Base-by-base conservation (phyloP, 2,797 vertebrate species). In the Peromyscus melanophrys region DNA sequence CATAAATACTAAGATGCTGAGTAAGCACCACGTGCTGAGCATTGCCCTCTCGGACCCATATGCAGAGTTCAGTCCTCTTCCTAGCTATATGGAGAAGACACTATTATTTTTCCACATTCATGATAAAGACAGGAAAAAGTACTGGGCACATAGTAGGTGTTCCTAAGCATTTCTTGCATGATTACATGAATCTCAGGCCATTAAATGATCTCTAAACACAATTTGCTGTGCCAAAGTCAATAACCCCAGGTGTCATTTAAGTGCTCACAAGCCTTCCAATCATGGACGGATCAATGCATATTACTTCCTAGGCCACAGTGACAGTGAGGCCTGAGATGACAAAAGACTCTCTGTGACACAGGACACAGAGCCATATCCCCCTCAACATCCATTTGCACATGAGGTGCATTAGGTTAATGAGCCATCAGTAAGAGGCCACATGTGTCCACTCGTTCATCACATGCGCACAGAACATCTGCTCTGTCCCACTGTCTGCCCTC, bases 161-260 rank as follows among this genome's bases (percentile, higher is more conserved):
- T 87, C 21, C 52, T 73, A 49, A 89, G 34, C 57, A 80, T 71
- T 49, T 82, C 37, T n/a, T 67, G 37, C 92, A 78, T 55, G 81
- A 97, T 86, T 55, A 57, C 7, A 77, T 6, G 73, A 88, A 69
- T 94, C 67, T 67, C 59, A 78, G 21, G 55, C 71, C 78, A 77
- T 92, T 92, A 87, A 96, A 87, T 31, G 92, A 96, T 91, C 90
- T 97, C 96, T 93, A 90, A 93, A 95, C 69, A 94, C 73, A 93
- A 57, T 90, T 90, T 94, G 75, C 95, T 82, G 12, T 91, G 80
- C 90, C 86, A 91, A 91, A 95, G 97, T 96, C 96, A 94, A 92
- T 97, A 96, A 93, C 61, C 83, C 43, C 49, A 82, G 81, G 71
- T 96, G 92, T 94, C 95, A 96, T 78, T 96, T 88, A 96, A 95